Conservation (phyloP, 2,888 invertebrate species). For the Oxytorus armatus region DNA sequence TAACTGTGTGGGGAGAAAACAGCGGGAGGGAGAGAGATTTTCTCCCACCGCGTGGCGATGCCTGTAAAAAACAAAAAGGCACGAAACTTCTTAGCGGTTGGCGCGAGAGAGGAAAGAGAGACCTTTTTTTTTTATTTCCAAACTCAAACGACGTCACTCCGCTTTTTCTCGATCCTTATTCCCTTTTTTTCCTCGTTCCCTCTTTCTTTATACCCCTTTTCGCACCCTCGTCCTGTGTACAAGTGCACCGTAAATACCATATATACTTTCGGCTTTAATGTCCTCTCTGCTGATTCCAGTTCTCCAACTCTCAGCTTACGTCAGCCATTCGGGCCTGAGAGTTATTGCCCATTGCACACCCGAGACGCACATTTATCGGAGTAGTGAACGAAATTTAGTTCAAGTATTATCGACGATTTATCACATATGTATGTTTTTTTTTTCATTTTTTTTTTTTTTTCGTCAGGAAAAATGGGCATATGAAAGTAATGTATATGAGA, state of each 20-base stretch:
- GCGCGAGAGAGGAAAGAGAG: constrained; percentile 14
- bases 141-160: constrained; percentile 28
- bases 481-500: too few species aligned
- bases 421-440: too few species aligned
- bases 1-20: neutral
- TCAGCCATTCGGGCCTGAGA: neutral
- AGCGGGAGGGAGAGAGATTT: constrained; percentile 8
- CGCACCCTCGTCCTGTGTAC: neutral
- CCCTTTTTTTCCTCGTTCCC: constrained; percentile 1
- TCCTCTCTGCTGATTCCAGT: constrained; percentile 16
- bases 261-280: neutral
- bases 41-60: constrained; percentile 32
- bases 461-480: too few species aligned
- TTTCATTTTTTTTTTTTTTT: too few species aligned
- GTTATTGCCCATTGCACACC: neutral
- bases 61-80: constrained; percentile 72
- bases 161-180: constrained; percentile 36
- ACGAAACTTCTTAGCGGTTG: constrained; percentile 75
- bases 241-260: neutral
- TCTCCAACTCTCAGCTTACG: constrained; percentile 2
- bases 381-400: neutral
- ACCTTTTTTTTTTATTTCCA: constrained; percentile 53
- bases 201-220: constrained; percentile 17
- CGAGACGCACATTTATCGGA: neutral
- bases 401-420: neutral